Evolutionary conservation across 2,113 vertebrate genomes (phyloP), one percentile per base, ranked within the genome.

Genomic region (Carollia perspicillata): DNA sequence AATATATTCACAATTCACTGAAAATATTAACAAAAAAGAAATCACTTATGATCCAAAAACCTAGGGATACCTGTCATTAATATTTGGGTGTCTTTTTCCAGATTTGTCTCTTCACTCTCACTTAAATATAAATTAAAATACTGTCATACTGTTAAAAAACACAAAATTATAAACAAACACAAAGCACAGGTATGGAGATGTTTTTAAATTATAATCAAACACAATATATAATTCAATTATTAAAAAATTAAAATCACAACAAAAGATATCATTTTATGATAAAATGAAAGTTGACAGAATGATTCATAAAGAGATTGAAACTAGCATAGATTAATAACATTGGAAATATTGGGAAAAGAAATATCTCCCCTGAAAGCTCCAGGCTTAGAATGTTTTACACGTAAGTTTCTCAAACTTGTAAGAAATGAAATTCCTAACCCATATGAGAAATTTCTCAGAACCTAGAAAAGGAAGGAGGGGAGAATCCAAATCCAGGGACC

Each of bases 71-170:
- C 10, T 84, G 58, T 5, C 88, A 9, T 53, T 68, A 87, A 94
- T 60, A 6, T 75, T 47, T 80, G 16, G 47, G 49, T 88, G 84
- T 94, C 42, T 90, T 78, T 93, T 71, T 63, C 86, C 86, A 85
- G 18, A 84, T 63, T 81, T 71, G 68, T 44, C 16, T 20, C 44
- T 68, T 75, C 42, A 74, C n/a, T 33, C 30, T 87, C 89, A 55
- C 33, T 66, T 71, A 71, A 47, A 81, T 84, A 84, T 77, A 91
- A 94, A 93, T 66, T 66, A 80, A 87, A 87, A 90, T 60, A 35
- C 4, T 47, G 8, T 7, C 11, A 83, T 69, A n/a, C 49, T 65
- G 6, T 89, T 92, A 8, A 11, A 65, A 66, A 53, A 35, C 30
- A 44, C 58, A 90, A 90, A 85, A 91, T 80, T 90, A 44, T 71